Evolutionary conservation across 2,888 invertebrate genomes (phyloP).

Genomic region (Machimus rusticus): DNA sequence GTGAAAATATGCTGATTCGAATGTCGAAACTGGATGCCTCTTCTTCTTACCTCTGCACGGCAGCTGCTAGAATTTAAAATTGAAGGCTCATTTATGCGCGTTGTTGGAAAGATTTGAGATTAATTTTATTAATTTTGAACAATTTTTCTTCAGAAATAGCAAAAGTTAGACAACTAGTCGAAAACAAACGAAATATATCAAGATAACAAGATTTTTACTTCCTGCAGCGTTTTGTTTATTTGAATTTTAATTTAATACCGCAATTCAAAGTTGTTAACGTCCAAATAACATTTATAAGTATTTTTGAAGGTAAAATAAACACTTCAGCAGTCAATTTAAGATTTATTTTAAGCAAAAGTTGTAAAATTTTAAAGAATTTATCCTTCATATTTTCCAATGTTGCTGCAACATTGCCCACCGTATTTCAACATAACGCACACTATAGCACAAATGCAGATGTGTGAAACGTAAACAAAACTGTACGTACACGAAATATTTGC

Average conservation of each 20-base stretch:
- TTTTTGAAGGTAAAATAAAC: too few relatives aligned
- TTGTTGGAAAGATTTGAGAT: background rate
- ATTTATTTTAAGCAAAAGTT: too few relatives aligned
- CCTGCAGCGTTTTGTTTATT: too few relatives aligned
- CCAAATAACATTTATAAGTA: too few relatives aligned
- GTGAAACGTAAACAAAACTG: background rate
- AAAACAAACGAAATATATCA: too few relatives aligned
- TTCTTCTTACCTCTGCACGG: background rate
- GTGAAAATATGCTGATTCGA: constrained; percentile 31
- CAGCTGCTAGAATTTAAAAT: background rate
- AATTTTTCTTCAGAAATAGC: too few relatives aligned
- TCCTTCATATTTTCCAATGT: background rate
- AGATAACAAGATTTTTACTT: too few relatives aligned
- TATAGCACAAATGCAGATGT: background rate
- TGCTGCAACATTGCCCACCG: background rate
- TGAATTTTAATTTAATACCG: too few relatives aligned
- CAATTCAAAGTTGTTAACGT: too few relatives aligned
- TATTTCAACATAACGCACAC: background rate
- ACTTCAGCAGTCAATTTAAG: too few relatives aligned
- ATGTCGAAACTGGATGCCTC: background rate
- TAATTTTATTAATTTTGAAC: too few relatives aligned
- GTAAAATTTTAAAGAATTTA: background rate
- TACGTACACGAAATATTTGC: background rate
- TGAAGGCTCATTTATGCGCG: background rate
- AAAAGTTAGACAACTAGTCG: too few relatives aligned